Percentiles rank a stretch among this genome's conserved stretches.
Conservation (phyloP, 23 tunicate genomes). For the Styela clava region DNA sequence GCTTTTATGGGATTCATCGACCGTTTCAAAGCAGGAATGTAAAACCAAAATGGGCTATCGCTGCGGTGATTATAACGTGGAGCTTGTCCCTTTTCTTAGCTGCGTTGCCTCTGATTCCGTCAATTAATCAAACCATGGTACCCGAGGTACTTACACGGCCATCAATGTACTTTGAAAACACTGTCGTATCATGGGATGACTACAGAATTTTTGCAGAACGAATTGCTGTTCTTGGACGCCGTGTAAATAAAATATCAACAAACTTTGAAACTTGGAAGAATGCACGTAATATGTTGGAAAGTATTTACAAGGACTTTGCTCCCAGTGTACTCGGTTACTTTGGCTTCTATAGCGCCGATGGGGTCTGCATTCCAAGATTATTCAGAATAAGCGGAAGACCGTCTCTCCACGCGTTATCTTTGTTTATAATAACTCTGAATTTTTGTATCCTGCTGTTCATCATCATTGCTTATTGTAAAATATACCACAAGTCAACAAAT, state of each 20-base stretch:
- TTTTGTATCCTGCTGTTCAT: background rate
- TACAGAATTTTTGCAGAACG: constrained; percentile 20
- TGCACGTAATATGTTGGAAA: background rate
- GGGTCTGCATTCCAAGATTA: constrained; percentile 37
- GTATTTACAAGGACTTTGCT: constrained; percentile 2
- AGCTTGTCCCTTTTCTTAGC: constrained; percentile 13
- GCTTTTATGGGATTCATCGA: constrained; percentile 10
- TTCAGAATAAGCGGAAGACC: background rate
- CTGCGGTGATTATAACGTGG: constrained; percentile 12
- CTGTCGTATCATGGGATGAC: constrained; percentile 15
- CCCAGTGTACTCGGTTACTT: constrained; percentile 28
- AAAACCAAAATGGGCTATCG: background rate
- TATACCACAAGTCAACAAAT: background rate
- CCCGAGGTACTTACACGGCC: constrained; percentile 15
- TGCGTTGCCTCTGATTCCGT: constrained; percentile 7
- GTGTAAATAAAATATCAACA: background rate
- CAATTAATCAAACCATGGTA: constrained; percentile 22
- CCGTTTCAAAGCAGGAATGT: constrained; percentile 27
- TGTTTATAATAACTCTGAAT: background rate
- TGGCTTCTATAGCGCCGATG: constrained; percentile 35
- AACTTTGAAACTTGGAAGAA: background rate
- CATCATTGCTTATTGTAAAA: constrained; percentile 8
- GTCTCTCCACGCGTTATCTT: constrained; percentile 6
- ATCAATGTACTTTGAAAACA: constrained; percentile 15
- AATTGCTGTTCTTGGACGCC: background rate